Evolutionary conservation across 1,140 invertebrate genomes (phyloP), one percentile per base, ranked within the genome.

Genomic region (Cataglyphis hispanica): DNA sequence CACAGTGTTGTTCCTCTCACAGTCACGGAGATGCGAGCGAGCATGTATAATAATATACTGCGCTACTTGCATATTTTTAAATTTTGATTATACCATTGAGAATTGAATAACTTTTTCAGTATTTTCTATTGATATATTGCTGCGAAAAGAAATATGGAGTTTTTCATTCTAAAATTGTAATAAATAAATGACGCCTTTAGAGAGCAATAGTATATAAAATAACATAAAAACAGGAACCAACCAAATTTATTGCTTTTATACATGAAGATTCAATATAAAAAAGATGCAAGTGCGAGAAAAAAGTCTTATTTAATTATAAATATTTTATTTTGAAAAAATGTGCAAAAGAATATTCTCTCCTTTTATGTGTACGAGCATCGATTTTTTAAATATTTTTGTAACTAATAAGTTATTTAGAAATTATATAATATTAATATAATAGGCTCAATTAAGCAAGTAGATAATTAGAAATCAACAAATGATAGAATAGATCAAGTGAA

Each of bases 11-110:
- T 84, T 50, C 37, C 31, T 22, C 64, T 58, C 40, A 34, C 31
- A 53, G 16, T 50, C 27, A 27, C 22, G 7, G 25, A 69, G 13
- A 50, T 60, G 22, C 53, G 31, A 56, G 50, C 22, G 4, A 22
- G 31, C 37, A 43, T 19, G 43, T 46, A 75, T 74, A 86, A 69
- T 84, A 80, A 86, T 58, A 70, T 69, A 80, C 11, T 86, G 40
- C 10, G 13, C 27, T 3, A 69, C 19, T 34, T 37, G 13, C 66
- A 84, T 66, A 75, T 56, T 53, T 60, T 76, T 37, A 50, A 66
- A 6, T 8, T 16, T 22, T 11, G 50, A 50, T 60, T 31, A 25
- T 61, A 37, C n/a, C 25, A 27, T 10, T 19, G 22, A 46, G n/a
- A 50, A 75, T 75, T 50, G 67, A 61, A 50, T 46, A 0, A 13